Base-by-base conservation (phyloP, 2,113 vertebrate genomes). In the Corythornis cristatus region DNA sequence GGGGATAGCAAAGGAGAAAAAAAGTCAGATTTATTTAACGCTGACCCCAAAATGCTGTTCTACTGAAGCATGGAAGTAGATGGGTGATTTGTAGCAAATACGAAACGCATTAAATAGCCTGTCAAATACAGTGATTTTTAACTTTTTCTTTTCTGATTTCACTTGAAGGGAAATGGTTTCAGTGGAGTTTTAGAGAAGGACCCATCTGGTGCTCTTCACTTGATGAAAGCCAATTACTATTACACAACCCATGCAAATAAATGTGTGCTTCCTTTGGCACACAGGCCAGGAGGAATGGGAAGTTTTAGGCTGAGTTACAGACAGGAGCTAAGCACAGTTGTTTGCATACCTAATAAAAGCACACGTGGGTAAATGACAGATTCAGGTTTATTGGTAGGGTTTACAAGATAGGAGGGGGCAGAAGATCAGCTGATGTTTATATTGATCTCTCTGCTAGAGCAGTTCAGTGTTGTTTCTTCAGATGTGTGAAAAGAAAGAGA, bases 1-100 rank as follows among this genome's bases (percentile, higher is more conserved):
- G 8, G 11, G 5, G 3, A 8, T 14, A 21, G 11, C 74, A 7
- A 54, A 29, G 50, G 64, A 58, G 65, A 58, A 61, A 50, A 83
- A 67, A 94, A 90, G 28, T 68, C 61, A 82, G 85, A 65, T 65
- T 62, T 96, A 64, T 25, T 96, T 96, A 93, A 84, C 28, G 62
- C 29, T 93, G 61, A 85, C 56, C n/a, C 60, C 37, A 67, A 90
- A 95, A 90, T 91, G 58, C 58, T 92, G 57, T 89, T 96, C 29
- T 60, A 75, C 61, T 96, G 80, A 93, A 89, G 87, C 56, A 92
- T 33, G 76, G n/a, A 86, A 88, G 61, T 48, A 50, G 50, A 22
- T 77, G 28, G 25, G 65, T 78, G 26, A 71, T 42, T n/a, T 79
- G 18, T 67, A 74, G 56, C 72, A 86, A 92, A 88, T 86, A 86